Evolutionary conservation across 2,888 invertebrate genomes (phyloP), one percentile per base, ranked within the genome.

Genomic region (Microdon myrmicae): DNA sequence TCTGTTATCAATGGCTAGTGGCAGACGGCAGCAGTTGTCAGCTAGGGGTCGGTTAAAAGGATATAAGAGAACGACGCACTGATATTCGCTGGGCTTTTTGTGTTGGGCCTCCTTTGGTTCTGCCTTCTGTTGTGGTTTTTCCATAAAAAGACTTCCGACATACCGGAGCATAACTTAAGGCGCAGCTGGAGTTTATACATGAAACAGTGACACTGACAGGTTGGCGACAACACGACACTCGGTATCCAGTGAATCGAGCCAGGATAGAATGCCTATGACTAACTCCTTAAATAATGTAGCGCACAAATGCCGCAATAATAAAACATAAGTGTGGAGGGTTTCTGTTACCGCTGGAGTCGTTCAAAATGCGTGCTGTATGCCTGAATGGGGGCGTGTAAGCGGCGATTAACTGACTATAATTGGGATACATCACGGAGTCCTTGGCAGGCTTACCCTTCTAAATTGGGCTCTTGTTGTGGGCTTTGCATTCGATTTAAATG

Each of bases 281-380:
- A 20, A 51, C 41, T 58, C 29, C 64, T 47, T 58, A 64, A 64
- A 64, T 64, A 53, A 58, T 58, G 53, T 58, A 53, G 37, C 35
- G 34, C 51, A 37, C 34, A 61, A 67, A 66, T 74, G 72, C 76
- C 70, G 76, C 73, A 75, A 72, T 74, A 72, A 75, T 76, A 77
- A 77, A 75, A 72, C 71, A 72, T 68, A 72, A 71, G 72, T 74
- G 76, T 75, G 74, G 73, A 72, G 73, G 72, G 69, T 73, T 71
- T 75, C 73, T 72, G 75, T 74, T 73, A 74, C 71, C 38, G 12
- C 51, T 12, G 41, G 28, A 17, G 47, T 20, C 22, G 37, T 10
- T 16, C 51, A 26, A 32, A 35, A 7, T 13, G 26, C n/a, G 2
- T 13, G 1, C n/a, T 12, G 14, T 14, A 41, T n/a, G 10, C 3